These are phyloP conservation scores for Sebastes vulpes DNA, from an alignment of 2,797 vertebrate species.

Conservation along the genomic window DNA sequence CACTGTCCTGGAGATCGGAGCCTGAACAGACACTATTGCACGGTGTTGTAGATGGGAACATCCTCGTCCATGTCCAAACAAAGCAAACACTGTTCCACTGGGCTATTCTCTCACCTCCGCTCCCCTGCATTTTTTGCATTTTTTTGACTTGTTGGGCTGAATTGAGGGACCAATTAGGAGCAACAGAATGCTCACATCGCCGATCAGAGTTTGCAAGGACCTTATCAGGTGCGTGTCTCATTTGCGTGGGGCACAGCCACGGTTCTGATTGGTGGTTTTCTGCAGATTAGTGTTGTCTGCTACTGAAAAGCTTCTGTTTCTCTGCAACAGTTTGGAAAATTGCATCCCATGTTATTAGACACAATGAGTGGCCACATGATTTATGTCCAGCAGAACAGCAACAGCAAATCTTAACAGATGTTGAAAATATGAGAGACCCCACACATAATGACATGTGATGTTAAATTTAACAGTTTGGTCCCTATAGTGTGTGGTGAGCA, in stretches of 20 bases:
- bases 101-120: slow-evolving; percentile 37
- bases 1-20: not conserved
- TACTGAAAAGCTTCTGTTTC: slow-evolving; percentile 3
- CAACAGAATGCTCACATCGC: slow-evolving; percentile 41
- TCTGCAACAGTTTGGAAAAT: slow-evolving; percentile 17
- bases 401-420: too few species aligned
- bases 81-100: slow-evolving; percentile 62
- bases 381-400: not conserved
- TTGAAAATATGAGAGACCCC: too few species aligned
- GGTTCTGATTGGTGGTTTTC: slow-evolving; percentile 55
- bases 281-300: slow-evolving; percentile 29
- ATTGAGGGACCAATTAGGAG: slow-evolving; percentile 62
- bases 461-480: too few species aligned
- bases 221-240: slow-evolving; percentile 61
- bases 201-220: slow-evolving; percentile 53
- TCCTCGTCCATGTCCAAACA: slow-evolving; percentile 59
- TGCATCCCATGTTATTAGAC: not conserved
- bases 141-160: slow-evolving; percentile 61
- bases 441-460: too few species aligned
- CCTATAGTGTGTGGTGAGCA: too few species aligned
- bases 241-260: slow-evolving; percentile 51
- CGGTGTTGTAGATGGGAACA: slow-evolving; percentile 5
- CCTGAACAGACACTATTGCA: not conserved
- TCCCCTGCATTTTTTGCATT: slow-evolving; percentile 61
- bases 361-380: not conserved